Evolutionary conservation across 2,888 invertebrate genomes (phyloP).

Genomic region (Hirtodrosophila histrioides): DNA sequence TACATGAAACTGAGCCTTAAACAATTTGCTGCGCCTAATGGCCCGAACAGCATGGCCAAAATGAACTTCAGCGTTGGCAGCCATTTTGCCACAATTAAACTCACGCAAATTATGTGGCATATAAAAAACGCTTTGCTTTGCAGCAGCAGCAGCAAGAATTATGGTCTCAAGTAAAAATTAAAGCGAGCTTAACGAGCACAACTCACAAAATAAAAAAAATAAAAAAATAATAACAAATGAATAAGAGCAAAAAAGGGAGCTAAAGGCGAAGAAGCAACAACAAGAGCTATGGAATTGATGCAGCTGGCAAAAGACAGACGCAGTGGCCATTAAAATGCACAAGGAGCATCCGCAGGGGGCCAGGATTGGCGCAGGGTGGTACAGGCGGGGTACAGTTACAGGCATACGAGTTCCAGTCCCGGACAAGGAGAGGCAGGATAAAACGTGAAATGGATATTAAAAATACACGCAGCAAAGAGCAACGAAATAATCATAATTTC

Average conservation of each 20-base stretch:
- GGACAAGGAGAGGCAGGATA: slow-evolving; percentile 6
- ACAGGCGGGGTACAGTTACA: too few relatives aligned
- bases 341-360: slow-evolving; percentile 25
- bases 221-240: slow-evolving; percentile 1
- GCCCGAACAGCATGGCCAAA: slow-evolving; percentile 36
- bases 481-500: slow-evolving; percentile 80
- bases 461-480: slow-evolving; percentile 74
- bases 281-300: slow-evolving; percentile 63
- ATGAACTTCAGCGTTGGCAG: slow-evolving; percentile 22
- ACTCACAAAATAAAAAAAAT: slow-evolving; percentile 38
- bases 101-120: slow-evolving; percentile 65
- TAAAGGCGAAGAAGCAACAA: slow-evolving; percentile 16
- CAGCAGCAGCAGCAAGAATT: slow-evolving; percentile 51
- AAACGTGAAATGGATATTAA: slow-evolving; percentile 73
- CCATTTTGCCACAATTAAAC: slow-evolving; percentile 70
- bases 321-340: slow-evolving; percentile 74
- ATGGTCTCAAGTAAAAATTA: slow-evolving; percentile 75
- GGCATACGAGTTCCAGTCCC: too few relatives aligned
- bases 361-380: background rate
- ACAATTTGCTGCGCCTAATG: slow-evolving; percentile 58
- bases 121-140: slow-evolving; percentile 44
- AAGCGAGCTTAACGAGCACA: slow-evolving; percentile 76
- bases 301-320: slow-evolving; percentile 69
- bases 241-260: background rate
- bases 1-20: slow-evolving; percentile 27